Percentiles rank a stretch among this genome's conserved stretches.
phyloP scores from a whole-genome alignment of 2,888 invertebrate species.

The Harmothoe impar region DNA sequence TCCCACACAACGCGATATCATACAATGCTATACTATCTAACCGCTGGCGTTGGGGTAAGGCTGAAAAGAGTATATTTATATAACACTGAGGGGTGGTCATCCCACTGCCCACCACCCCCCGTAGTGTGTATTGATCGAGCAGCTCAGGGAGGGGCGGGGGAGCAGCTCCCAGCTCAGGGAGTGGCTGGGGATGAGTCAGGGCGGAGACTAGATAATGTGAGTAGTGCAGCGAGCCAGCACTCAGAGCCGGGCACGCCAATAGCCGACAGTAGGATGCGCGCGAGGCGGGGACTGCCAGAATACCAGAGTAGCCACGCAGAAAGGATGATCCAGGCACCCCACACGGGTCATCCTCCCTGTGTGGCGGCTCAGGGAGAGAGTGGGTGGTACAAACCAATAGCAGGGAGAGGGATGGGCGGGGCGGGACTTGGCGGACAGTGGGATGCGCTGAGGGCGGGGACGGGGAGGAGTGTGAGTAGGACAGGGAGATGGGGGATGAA shows the following conservation, averaged over 20 bases:
- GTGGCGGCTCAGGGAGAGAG: no score
- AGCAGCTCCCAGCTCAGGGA: background rate
- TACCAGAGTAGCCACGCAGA: no score
- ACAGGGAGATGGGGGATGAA: background rate
- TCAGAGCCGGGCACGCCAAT: background rate
- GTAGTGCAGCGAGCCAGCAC: background rate
- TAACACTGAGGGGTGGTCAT: background rate
- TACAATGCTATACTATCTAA: no score
- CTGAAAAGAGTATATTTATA: background rate
- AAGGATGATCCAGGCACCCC: no score
- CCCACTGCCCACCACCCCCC: no score
- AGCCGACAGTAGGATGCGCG: background rate
- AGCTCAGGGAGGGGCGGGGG: background rate
- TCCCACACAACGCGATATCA: background rate
- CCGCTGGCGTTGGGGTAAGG: no score
- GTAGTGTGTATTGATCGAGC: no score
- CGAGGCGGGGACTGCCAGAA: background rate
- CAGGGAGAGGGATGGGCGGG: background rate
- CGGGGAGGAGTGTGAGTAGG: background rate
- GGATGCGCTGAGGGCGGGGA: background rate
- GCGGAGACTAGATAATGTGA: slow-evolving; percentile 34
- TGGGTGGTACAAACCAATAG: background rate
- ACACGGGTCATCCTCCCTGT: no score
- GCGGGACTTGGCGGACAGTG: background rate
- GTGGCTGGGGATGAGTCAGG: background rate